phyloP scores from a whole-genome alignment of 2,888 invertebrate species.

The Colostygia pectinataria region DNA sequence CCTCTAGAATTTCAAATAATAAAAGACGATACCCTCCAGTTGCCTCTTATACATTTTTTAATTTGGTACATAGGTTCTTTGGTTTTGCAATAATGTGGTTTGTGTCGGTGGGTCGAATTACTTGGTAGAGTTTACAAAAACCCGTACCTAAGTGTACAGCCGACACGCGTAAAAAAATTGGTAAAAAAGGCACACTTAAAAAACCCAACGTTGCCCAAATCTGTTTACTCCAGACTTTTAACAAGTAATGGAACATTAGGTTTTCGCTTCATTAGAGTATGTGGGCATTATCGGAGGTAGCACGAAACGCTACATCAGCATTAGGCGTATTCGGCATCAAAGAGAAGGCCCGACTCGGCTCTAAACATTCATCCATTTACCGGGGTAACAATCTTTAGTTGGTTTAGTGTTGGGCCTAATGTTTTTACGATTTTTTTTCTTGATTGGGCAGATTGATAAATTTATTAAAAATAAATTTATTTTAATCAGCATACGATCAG shows the following conservation, averaged over 20 bases:
- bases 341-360: conserved; percentile 36
- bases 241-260: not conserved
- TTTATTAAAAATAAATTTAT: not conserved
- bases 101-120: too few relatives aligned
- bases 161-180: too few relatives aligned
- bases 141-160: too few relatives aligned
- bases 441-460: too few relatives aligned
- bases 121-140: too few relatives aligned
- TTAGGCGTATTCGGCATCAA: conserved; percentile 36
- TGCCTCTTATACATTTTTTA: too few relatives aligned
- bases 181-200: not conserved
- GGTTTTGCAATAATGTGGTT: too few relatives aligned
- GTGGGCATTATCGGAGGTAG: conserved; percentile 29
- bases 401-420: conserved; percentile 6
- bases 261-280: conserved; percentile 28
- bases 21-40: too few relatives aligned
- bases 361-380: conserved; percentile 45
- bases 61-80: too few relatives aligned
- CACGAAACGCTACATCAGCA: conserved; percentile 33
- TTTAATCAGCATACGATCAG: too few relatives aligned
- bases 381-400: conserved; percentile 38
- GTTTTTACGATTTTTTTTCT: not conserved
- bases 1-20: too few relatives aligned
- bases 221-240: not conserved
- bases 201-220: not conserved